A percentile compares a stretch with the other conserved stretches of the same genome.
These are phyloP conservation scores for Mixornis gularis DNA, from an alignment of 2,113 vertebrate genomes.

Conservation along the genomic window DNA sequence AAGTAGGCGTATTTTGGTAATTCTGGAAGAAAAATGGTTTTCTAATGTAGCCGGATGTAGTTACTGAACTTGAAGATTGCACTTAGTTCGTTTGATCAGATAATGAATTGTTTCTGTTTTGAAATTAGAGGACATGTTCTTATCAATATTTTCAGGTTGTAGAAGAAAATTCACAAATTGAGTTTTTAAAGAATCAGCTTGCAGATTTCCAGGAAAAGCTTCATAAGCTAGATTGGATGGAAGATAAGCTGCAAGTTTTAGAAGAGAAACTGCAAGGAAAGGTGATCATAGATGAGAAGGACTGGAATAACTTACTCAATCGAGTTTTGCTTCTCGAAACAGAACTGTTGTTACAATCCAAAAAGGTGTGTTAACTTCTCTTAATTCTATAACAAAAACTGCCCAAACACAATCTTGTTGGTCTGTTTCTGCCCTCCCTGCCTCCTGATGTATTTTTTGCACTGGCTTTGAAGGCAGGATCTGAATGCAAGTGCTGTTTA, in stretches of 20 bases:
- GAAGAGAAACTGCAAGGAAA: conserved; percentile 79
- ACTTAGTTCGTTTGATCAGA: neutral
- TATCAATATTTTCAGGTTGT: conserved; percentile 39
- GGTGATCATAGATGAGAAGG: conserved; percentile 76
- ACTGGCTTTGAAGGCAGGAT: neutral
- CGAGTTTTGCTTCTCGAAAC: conserved; percentile 88
- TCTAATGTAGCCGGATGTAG: neutral
- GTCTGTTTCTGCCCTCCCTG: neutral
- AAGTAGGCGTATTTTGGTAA: neutral
- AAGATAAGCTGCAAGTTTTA: conserved; percentile 74
- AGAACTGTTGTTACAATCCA: conserved; percentile 72
- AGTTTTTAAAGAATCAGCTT: conserved; percentile 70
- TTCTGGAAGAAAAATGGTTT: neutral
- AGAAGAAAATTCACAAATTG: conserved; percentile 60
- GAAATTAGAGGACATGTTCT: neutral
- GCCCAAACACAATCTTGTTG: neutral
- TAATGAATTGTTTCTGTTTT: neutral
- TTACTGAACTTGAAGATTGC: neutral
- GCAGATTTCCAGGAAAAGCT: conserved; percentile 77
- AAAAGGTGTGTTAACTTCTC: conserved; percentile 60
- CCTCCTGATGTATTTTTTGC: neutral
- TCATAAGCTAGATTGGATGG: conserved; percentile 57
- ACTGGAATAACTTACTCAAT: conserved; percentile 85
- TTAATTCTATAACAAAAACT: neutral
- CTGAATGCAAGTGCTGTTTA: neutral